Conservation (phyloP, 1,140 invertebrate species). For the Nomia melanderi region DNA sequence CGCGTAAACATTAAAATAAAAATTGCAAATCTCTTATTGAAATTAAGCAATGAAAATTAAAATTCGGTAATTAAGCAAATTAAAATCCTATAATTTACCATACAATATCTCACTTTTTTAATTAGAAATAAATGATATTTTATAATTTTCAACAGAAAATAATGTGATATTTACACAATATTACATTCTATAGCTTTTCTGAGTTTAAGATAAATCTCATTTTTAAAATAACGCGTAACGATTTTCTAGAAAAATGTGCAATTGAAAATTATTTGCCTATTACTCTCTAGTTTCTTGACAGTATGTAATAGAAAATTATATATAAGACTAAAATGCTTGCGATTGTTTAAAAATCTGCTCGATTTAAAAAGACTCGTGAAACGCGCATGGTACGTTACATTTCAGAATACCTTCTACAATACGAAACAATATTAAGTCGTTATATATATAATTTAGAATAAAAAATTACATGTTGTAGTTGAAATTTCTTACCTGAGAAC, state of each 20-base stretch:
- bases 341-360: not conserved
- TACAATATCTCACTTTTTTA: not conserved
- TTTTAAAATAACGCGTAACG: no score
- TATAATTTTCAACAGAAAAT: not conserved
- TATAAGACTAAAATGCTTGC: not conserved
- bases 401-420: not conserved
- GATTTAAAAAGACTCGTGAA: not conserved
- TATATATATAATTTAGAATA: not conserved
- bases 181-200: not conserved
- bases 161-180: not conserved
- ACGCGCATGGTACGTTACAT: not conserved
- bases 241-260: no score
- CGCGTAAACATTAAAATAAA: no score
- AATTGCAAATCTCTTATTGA: not conserved
- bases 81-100: constrained; percentile 16
- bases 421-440: not conserved
- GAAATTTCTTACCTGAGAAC: constrained; percentile 70
- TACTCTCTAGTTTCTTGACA: not conserved
- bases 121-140: not conserved
- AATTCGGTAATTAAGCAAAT: constrained; percentile 18
- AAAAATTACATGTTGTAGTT: not conserved
- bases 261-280: no score
- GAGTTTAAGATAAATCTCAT: no score
- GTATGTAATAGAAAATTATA: not conserved
- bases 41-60: constrained; percentile 21